A percentile compares a stretch with the other conserved stretches of the same genome.
Evolutionary conservation across 2,888 invertebrate genomes (phyloP).

Genomic region (Latrodectus elegans): DNA sequence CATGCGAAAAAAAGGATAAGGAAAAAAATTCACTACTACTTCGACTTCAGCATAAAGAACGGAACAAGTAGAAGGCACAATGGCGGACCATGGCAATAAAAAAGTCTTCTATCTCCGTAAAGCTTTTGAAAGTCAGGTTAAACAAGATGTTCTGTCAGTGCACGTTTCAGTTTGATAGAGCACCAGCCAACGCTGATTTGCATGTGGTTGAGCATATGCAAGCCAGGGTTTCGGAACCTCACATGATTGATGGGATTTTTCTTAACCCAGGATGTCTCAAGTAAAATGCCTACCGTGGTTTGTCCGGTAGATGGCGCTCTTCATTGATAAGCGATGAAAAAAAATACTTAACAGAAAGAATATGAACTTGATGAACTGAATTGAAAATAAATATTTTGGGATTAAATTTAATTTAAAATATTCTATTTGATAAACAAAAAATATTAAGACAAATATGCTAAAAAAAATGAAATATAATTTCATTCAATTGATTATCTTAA

Average conservation of each 20-base stretch:
- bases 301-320: conserved; percentile 58
- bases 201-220: conserved; percentile 68
- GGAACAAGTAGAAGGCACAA: conserved; percentile 40
- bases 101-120: conserved; percentile 68
- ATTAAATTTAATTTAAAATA: background rate
- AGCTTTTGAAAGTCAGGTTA: conserved; percentile 68
- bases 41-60: conserved; percentile 54
- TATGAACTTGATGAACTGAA: background rate
- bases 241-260: conserved; percentile 63
- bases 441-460: no score
- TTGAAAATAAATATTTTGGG: background rate
- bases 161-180: conserved; percentile 68
- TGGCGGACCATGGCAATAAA: conserved; percentile 63
- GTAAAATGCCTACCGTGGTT: conserved; percentile 35
- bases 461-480: no score
- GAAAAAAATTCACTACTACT: conserved; percentile 43
- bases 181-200: conserved; percentile 66
- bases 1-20: background rate
- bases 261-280: conserved; percentile 60
- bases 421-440: background rate
- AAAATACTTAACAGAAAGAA: background rate
- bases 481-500: no score
- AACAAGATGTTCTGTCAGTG: conserved; percentile 69
- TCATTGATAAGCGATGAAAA: background rate
- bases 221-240: conserved; percentile 44